Conservation (phyloP, 2,797 vertebrate genomes). For the Melanotaenia trifasciata region DNA sequence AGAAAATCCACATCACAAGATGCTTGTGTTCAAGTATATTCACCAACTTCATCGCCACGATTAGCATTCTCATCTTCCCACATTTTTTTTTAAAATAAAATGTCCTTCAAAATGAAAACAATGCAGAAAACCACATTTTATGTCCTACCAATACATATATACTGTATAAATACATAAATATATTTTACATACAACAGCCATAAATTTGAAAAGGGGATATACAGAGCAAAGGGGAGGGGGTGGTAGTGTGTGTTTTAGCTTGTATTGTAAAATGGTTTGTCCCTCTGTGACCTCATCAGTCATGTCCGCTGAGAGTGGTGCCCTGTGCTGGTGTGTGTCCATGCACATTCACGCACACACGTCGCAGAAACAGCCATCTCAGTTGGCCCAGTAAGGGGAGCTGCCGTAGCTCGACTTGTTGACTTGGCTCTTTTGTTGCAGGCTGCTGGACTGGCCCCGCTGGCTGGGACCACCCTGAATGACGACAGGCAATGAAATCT, state of each 20-base stretch:
- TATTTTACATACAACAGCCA: constrained; percentile 98
- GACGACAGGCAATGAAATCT: background rate
- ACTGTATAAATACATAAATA: constrained; percentile 99
- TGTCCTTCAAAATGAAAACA: constrained; percentile 85
- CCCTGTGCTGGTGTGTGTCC: constrained; percentile 40
- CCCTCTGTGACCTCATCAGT: constrained; percentile 80
- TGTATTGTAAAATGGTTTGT: constrained; percentile 76
- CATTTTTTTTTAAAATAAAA: constrained; percentile 81
- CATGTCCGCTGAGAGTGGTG: constrained; percentile 66
- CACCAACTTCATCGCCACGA: constrained; percentile 80
- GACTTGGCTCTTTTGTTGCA: constrained; percentile 98
- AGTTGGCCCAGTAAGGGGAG: constrained; percentile 98
- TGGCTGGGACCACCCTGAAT: constrained; percentile 89
- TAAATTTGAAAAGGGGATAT: constrained; percentile 91
- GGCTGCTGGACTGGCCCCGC: constrained; percentile 91
- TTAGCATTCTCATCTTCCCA: constrained; percentile 80
- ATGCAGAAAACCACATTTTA: constrained; percentile 90
- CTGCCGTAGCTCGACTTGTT: constrained; percentile 94
- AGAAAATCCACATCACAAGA: constrained; percentile 83
- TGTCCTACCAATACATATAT: constrained; percentile 95
- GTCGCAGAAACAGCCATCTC: constrained; percentile 55
- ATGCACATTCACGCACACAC: constrained; percentile 9
- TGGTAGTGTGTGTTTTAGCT: constrained; percentile 81
- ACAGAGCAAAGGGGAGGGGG: constrained; percentile 81
- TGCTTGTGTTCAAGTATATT: constrained; percentile 87